phyloP scores from a whole-genome alignment of 2,888 invertebrate genomes.

The Drosophila monieri region DNA sequence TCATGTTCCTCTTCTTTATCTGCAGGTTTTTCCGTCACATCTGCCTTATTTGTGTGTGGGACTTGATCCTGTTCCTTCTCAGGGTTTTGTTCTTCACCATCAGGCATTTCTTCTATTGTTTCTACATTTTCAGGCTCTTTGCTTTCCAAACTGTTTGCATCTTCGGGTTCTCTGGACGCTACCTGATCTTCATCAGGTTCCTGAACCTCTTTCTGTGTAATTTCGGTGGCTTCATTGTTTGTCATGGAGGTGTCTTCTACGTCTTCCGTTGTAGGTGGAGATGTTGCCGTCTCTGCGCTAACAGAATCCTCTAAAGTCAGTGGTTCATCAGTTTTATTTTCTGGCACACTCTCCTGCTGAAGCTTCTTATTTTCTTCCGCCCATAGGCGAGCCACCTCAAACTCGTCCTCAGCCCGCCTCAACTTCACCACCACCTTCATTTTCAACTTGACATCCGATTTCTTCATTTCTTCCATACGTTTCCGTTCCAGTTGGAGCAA shows the following conservation, averaged over 20 bases:
- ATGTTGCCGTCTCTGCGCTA: constrained; percentile 4
- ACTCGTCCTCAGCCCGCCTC: constrained; percentile 76
- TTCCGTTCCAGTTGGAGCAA: constrained; percentile 80
- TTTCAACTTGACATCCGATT: constrained; percentile 81
- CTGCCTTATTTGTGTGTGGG: neutral
- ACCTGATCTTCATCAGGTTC: neutral
- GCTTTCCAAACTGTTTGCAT: neutral
- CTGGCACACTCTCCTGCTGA: neutral
- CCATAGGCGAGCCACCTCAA: constrained; percentile 74
- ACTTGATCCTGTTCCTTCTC: neutral
- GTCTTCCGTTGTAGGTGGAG: constrained; percentile 7
- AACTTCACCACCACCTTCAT: constrained; percentile 76
- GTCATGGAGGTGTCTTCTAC: neutral
- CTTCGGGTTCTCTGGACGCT: neutral
- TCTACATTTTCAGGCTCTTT: constrained; percentile 3
- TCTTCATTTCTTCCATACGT: constrained; percentile 79
- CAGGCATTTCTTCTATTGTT: neutral
- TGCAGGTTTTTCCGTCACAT: constrained; percentile 11
- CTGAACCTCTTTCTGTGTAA: neutral
- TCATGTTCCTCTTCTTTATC: neutral
- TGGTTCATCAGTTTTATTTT: neutral
- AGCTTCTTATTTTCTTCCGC: constrained; percentile 34
- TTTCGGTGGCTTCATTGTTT: neutral
- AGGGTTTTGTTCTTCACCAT: neutral
- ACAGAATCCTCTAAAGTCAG: constrained; percentile 10